Base-by-base conservation (phyloP, 2,888 invertebrate species). In the Drosophila ustulata region DNA sequence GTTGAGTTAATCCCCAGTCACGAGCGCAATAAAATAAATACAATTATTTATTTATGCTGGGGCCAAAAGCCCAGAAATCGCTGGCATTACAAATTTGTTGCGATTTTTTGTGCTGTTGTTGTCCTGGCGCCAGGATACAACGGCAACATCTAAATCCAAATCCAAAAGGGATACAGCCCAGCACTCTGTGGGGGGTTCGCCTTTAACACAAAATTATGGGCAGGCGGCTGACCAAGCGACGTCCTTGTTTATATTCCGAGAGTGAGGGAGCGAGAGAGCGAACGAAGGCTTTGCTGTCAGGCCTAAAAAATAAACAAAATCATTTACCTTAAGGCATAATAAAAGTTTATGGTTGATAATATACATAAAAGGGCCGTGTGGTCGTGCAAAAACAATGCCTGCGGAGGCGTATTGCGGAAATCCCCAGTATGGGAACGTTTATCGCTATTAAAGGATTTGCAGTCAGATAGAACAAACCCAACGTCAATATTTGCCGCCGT, bases 71-170 rank as follows among this genome's bases (percentile, higher is more conserved):
- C 47, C 55, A 61, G 88, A 90, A 89, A 89, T 88, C 78, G 82
- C 89, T 89, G 75, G 83, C 89, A 87, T 88, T 82, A 88, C 86
- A 89, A 89, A 85, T 90, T 90, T 89, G 89, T 89, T 76, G 84
- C 82, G 86, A 88, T 87, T 90, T 86, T 71, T 69, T 61, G 45
- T 23, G 37, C 32, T 13, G 8, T 39, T 50, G 51, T 25, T 63
- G 45, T 18, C 18, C 18, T 18, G 18, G 18, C 18, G 1, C 18
- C 18, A 50, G 55, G 43, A 5, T 23, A 7, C 7, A 56, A 56
- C 11, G 34, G 34, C 25, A 56, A 32, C 43, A 53, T 49, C 58
- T 58, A 56, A 52, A 45, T 30, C 62, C 34, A 39, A 47, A 32
- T 50, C 32, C 41, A 45, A 52, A 78, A 73, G 61, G 74, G 78